Evolutionary conservation across 2,888 invertebrate genomes (phyloP), one percentile per base, ranked within the genome.

Genomic region (Notodonta dromedarius): DNA sequence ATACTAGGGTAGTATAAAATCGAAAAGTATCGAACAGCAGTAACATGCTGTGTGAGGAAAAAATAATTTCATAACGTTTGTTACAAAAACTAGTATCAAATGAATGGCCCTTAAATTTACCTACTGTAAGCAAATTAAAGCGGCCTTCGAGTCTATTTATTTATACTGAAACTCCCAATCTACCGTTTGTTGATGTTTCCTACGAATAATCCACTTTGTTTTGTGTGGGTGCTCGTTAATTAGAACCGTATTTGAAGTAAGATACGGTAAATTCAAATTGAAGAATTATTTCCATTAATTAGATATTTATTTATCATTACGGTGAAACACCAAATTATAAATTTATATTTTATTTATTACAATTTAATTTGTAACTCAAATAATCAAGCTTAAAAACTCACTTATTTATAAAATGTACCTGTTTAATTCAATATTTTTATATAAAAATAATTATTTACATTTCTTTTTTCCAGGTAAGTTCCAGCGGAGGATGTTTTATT

Each of bases 401-500:
- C 24, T 24, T 24, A 24, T 24, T 24, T 24, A 24, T 24, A 24
- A 24, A 24, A 24, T 24, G 24, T 24, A 24, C 24, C 1, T 24
- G 2, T 24, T 24, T 24, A 24, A 24, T 1, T 24, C 35, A 35
- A 35, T 4, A 35, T 35, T 35, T 35, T 3, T 35, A 35, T 35
- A 35, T 7, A 57, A 51, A 54, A 60, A 55, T 60, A 72, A 58
- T 61, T 62, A 16, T 42, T 44, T 60, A 7, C 7, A 62, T 62
- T 64, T 24, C 62, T 65, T 35, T 67, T 52, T 76, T 53, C 2
- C 73, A 76, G 76, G 76, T 73, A 73, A 60, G 62, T 63, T 57
- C 51, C 73, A 57, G 48, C 35, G 6, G 59, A 61, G 70, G 60
- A 64, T 51, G 51, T 70, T 70, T 65, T 67, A 35, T 35, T 24